phyloP scores from a whole-genome alignment of 2,888 invertebrate genomes.

The Branchipolynoe longqiensis region DNA sequence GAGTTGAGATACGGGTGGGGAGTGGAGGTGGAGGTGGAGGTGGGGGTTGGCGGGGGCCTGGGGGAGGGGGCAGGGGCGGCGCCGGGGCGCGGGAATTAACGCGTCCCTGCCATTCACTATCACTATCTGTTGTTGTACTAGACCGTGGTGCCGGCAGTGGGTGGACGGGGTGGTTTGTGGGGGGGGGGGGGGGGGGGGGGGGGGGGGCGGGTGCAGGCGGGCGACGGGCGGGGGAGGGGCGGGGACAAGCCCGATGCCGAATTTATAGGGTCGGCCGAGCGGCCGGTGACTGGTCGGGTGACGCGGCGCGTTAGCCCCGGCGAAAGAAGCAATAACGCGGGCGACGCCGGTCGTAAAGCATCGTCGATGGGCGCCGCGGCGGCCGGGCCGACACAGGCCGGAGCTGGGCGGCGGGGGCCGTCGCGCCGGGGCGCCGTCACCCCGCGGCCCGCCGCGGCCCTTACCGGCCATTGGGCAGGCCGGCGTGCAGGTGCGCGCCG shows the following conservation, averaged over 20 bases:
- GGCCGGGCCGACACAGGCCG: slow-evolving; percentile 10
- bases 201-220: too few relatives aligned
- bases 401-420: too few relatives aligned
- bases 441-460: background rate
- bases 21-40: slow-evolving; percentile 23
- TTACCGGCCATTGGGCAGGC: slow-evolving; percentile 7
- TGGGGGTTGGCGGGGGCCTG: slow-evolving; percentile 23
- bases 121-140: slow-evolving; percentile 47
- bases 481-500: slow-evolving; percentile 30
- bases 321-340: slow-evolving; percentile 40
- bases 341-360: slow-evolving; percentile 26
- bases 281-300: slow-evolving; percentile 26
- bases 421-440: background rate
- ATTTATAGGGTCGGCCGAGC: slow-evolving; percentile 45
- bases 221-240: slow-evolving; percentile 3
- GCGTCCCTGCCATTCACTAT: too few relatives aligned
- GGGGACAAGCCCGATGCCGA: slow-evolving; percentile 43
- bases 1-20: too few relatives aligned
- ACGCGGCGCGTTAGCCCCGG: slow-evolving; percentile 36
- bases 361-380: background rate
- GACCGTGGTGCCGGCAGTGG: too few relatives aligned
- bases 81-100: slow-evolving; percentile 37
- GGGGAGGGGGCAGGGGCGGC: too few relatives aligned
- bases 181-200: too few relatives aligned
- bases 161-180: too few relatives aligned